These are phyloP conservation scores for Andrena minutula DNA, from an alignment of 2,888 invertebrate genomes.

Conservation along the genomic window DNA sequence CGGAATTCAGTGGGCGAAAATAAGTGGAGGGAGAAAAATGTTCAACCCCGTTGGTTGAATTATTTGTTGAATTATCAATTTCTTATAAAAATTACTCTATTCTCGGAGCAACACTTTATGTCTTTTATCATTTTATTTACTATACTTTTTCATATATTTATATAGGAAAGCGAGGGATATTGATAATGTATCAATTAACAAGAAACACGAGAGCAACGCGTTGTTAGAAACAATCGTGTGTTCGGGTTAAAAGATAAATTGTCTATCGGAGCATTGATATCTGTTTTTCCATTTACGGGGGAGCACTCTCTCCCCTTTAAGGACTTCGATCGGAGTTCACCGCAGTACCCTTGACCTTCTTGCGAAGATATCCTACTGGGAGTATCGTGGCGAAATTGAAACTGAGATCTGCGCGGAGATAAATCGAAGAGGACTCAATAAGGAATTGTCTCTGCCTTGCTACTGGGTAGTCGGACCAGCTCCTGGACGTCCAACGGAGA, in stretches of 20 bases:
- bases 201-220: neutral
- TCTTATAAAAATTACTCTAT: no score
- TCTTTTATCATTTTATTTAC: no score
- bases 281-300: conserved; percentile 16
- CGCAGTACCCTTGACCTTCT: conserved; percentile 65
- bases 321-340: conserved; percentile 61
- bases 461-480: neutral
- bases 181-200: neutral
- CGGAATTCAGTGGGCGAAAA: neutral
- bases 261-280: neutral
- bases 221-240: neutral
- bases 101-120: neutral
- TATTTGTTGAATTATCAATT: no score
- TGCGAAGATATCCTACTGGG: conserved; percentile 33
- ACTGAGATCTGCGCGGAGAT: conserved; percentile 10
- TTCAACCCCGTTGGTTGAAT: neutral
- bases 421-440: conserved; percentile 7
- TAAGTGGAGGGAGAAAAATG: no score
- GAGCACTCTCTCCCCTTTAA: conserved; percentile 67
- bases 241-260: no score
- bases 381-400: conserved; percentile 36
- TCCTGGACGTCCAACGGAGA: neutral
- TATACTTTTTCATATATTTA: no score
- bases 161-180: neutral
- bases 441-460: conserved; percentile 2